These are phyloP conservation scores for Chrysolophus pictus DNA, from an alignment of 2,797 vertebrate species.

Conservation along the genomic window DNA sequence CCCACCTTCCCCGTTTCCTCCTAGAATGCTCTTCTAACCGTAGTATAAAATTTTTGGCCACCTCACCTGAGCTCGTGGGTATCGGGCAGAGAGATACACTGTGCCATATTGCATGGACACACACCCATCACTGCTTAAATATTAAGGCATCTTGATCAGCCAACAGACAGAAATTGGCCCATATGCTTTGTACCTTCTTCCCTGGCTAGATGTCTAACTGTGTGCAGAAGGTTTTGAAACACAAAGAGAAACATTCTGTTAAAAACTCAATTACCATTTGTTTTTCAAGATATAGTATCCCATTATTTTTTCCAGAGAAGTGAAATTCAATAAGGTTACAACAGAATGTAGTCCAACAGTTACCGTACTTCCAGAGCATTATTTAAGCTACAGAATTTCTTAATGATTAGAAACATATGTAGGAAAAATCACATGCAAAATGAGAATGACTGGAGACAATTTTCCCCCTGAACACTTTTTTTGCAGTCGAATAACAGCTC, in stretches of 20 bases:
- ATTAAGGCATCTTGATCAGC: slow-evolving; percentile 74
- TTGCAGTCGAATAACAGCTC: slow-evolving; percentile 50
- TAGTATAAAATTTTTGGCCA: not conserved
- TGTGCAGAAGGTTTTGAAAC: slow-evolving; percentile 77
- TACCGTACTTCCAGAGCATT: slow-evolving; percentile 72
- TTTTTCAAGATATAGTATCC: slow-evolving; percentile 74
- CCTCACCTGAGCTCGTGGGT: slow-evolving; percentile 15
- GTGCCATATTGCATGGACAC: slow-evolving; percentile 64
- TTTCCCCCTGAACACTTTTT: not conserved
- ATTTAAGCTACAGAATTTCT: slow-evolving; percentile 76
- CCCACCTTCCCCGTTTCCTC: not conserved
- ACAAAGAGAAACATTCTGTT: slow-evolving; percentile 78
- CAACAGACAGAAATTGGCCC: slow-evolving; percentile 75
- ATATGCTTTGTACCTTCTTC: slow-evolving; percentile 78
- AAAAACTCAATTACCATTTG: slow-evolving; percentile 77
- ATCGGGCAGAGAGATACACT: not conserved
- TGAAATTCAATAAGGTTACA: slow-evolving; percentile 77
- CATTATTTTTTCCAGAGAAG: slow-evolving; percentile 74
- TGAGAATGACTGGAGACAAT: slow-evolving; percentile 67
- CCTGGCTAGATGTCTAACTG: slow-evolving; percentile 76
- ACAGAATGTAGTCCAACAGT: slow-evolving; percentile 76
- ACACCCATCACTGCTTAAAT: slow-evolving; percentile 52
- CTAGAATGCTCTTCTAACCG: not conserved
- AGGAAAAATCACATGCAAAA: slow-evolving; percentile 71
- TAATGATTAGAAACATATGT: slow-evolving; percentile 78